Base-by-base conservation (phyloP, 2,113 vertebrate genomes). In the Thalassoma bifasciatum region DNA sequence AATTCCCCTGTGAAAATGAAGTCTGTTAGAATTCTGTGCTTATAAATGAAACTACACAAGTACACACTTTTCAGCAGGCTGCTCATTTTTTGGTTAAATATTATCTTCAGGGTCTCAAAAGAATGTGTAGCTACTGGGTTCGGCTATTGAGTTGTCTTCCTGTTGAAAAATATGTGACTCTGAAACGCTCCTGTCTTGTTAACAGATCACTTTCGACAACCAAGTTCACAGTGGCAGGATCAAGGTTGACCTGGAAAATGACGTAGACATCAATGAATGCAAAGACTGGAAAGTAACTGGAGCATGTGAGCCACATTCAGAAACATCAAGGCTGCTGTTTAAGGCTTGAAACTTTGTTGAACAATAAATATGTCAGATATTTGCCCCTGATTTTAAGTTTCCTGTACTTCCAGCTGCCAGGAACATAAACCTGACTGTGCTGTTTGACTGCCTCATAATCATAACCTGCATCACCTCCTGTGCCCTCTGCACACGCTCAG, bases 161-260 rank as follows among this genome's bases (percentile, higher is more conserved):
- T 17, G 13, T 47, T 16, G 36, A 34, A 30, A 53, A 13, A n/a
- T n/a, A n/a, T 6, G 21, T 24, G 17, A 34, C 58, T 21, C 19
- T 46, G 10, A 63, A 67, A 52, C 11, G 19, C 0, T 0, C 6
- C 19, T 67, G n/a, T 82, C 30, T 75, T 69, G 10, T 65, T 38
- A 34, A 80, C 87, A 99, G 98, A 96, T 99, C 78, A 91, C 91
- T 12, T 98, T 97, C 63, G 90, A 97, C 93, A 99, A 99, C 88
- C 93, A 93, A 83, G 96, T 92, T 61, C 97, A 98, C 83, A 99
- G 97, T 62, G 98, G 98, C 87, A 94, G 95, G 89, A 97, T 99
- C 75, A 95, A 94, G 89, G 93, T 99, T 53, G 93, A 93, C 58
- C 91, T 99, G 79, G 96, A 98, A 80, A 96, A 93, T 0, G 94